These are phyloP conservation scores for Drosophila persimilis DNA, from an alignment of 1,140 invertebrate genomes.

Conservation along the genomic window DNA sequence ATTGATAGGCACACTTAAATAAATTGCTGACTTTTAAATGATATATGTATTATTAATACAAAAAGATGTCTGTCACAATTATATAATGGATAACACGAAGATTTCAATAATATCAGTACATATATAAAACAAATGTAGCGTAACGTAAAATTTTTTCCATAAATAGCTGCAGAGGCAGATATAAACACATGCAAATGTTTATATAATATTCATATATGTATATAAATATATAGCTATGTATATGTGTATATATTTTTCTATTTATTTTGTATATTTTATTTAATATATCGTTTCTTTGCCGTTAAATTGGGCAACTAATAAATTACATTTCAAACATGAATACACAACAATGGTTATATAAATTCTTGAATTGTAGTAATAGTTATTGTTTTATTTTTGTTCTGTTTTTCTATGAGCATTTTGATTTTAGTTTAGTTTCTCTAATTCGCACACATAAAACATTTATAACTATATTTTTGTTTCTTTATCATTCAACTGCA, in stretches of 20 bases:
- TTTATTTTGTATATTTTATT: constrained; percentile 8
- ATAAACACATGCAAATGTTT: constrained; percentile 72
- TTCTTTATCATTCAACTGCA: constrained; percentile 45
- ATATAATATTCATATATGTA: constrained; percentile 37
- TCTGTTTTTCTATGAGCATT: constrained; percentile 39
- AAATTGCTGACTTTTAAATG: too few relatives aligned
- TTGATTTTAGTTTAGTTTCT: constrained; percentile 13
- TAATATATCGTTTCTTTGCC: constrained; percentile 10
- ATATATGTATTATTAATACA: too few relatives aligned
- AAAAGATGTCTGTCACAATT: too few relatives aligned
- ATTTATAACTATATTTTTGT: constrained; percentile 57
- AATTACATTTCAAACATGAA: constrained; percentile 54
- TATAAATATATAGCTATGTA: constrained; percentile 22
- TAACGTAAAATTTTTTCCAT: constrained; percentile 22
- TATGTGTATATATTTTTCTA: constrained; percentile 45
- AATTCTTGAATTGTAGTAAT: constrained; percentile 49
- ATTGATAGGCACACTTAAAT: neutral
- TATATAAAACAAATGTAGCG: constrained; percentile 12
- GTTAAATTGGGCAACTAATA: constrained; percentile 34
- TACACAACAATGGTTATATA: constrained; percentile 69
- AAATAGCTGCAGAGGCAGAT: constrained; percentile 75
- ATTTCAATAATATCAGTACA: constrained; percentile 9
- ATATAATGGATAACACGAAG: neutral
- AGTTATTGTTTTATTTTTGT: constrained; percentile 52
- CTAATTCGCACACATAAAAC: constrained; percentile 67